Conservation (phyloP, 1,140 invertebrate genomes). For the Drosophila rufa region DNA sequence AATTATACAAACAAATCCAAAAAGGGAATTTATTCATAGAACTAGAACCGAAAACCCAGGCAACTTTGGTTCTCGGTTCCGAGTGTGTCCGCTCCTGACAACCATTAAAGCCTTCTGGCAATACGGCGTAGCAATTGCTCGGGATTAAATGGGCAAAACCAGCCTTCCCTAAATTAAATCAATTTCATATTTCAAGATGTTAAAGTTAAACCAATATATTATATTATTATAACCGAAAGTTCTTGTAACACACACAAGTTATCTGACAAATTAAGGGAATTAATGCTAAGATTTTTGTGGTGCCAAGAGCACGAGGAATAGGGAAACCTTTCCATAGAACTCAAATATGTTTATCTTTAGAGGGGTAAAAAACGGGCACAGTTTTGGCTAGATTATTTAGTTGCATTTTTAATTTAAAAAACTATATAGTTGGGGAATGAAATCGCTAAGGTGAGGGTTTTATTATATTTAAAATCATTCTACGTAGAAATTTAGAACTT, state of each 20-base stretch:
- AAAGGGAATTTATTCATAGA: constrained; percentile 31
- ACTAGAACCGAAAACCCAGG: constrained; percentile 39
- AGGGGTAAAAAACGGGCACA: constrained; percentile 38
- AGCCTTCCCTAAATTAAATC: constrained; percentile 80
- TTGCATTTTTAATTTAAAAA: not conserved
- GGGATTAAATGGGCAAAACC: constrained; percentile 19
- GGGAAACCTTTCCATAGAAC: constrained; percentile 19
- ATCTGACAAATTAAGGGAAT: constrained; percentile 83
- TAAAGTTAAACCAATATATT: constrained; percentile 32
- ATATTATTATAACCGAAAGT: constrained; percentile 17
- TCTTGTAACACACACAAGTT: constrained; percentile 64
- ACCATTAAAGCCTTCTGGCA: constrained; percentile 61
- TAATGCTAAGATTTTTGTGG: constrained; percentile 31
- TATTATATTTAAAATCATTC: not conserved
- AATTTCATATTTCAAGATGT: constrained; percentile 72
- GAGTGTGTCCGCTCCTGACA: constrained; percentile 1
- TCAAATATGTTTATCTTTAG: not conserved
- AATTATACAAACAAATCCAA: constrained; percentile 33
- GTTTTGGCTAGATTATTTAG: constrained; percentile 4
- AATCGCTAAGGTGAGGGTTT: constrained; percentile 32
- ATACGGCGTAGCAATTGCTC: constrained; percentile 38
- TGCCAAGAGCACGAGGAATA: constrained; percentile 25
- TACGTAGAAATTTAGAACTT: not conserved
- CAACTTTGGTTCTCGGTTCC: constrained; percentile 37
- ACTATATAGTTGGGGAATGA: constrained; percentile 10